A percentile compares a stretch with the other conserved stretches of the same genome.
These are phyloP conservation scores for Caenorhabditis sp. DNA, from an alignment of 2,888 invertebrate genomes.

Conservation along the genomic window DNA sequence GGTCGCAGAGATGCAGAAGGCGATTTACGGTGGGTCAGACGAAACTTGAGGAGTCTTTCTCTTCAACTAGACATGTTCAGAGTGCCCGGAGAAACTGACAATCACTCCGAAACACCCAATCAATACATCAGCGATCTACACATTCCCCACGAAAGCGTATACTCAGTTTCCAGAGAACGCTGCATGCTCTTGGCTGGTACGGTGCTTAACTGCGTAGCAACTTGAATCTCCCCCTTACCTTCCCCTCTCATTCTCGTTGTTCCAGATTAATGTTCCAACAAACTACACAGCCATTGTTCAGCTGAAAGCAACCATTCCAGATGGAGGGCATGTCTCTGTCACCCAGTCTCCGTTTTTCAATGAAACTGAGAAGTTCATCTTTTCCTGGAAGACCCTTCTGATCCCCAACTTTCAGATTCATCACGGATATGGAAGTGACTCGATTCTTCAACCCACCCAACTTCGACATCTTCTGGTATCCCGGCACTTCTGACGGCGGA, in stretches of 20 bases:
- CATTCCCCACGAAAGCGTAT: slow-evolving; percentile 39
- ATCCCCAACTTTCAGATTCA: slow-evolving; percentile 23
- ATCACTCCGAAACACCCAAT: slow-evolving; percentile 51
- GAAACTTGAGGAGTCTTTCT: neutral
- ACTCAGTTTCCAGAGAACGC: slow-evolving; percentile 46
- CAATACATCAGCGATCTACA: slow-evolving; percentile 41
- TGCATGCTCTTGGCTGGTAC: slow-evolving; percentile 43
- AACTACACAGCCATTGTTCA: slow-evolving; percentile 41
- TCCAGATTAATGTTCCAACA: slow-evolving; percentile 42
- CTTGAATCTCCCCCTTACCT: too few species aligned
- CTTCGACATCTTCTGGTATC: slow-evolving; percentile 58
- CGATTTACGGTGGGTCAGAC: slow-evolving; percentile 12
- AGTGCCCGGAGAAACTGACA: slow-evolving; percentile 40
- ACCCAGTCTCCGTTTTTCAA: slow-evolving; percentile 42
- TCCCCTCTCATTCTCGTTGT: too few species aligned
- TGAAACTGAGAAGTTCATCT: slow-evolving; percentile 41
- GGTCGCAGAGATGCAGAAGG: slow-evolving; percentile 9
- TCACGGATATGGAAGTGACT: slow-evolving; percentile 40
- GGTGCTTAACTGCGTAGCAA: too few species aligned
- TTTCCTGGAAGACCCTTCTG: too few species aligned
- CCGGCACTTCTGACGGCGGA: slow-evolving; percentile 32
- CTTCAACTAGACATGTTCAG: slow-evolving; percentile 27
- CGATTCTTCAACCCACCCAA: slow-evolving; percentile 38
- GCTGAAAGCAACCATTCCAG: slow-evolving; percentile 50
- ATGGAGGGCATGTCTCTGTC: slow-evolving; percentile 46